phyloP scores from a whole-genome alignment of 2,113 vertebrate species.

The Cavia aperea region DNA sequence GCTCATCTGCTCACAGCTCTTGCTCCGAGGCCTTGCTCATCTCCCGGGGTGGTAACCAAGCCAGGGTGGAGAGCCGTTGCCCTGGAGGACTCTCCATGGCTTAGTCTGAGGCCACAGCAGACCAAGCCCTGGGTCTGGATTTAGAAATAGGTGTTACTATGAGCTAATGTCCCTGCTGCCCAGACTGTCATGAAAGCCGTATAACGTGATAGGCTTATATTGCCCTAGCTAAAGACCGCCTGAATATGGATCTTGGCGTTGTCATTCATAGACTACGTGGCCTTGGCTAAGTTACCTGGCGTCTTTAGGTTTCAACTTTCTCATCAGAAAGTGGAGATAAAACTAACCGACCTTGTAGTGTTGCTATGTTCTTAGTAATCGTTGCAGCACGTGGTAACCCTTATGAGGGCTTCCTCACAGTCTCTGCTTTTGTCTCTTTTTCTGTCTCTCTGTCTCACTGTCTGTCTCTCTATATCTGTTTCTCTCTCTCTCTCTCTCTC shows the following conservation, averaged over 20 bases:
- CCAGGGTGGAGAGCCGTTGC: neutral
- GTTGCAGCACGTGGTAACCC: neutral
- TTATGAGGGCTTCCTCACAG: neutral
- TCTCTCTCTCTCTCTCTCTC: neutral
- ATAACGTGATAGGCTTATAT: accelerated
- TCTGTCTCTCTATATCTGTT: neutral
- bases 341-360: neutral
- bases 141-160: neutral
- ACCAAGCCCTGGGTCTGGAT: neutral
- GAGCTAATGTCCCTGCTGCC: neutral
- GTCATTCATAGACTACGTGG: neutral
- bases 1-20: neutral
- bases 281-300: neutral
- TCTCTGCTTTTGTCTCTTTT: neutral
- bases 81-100: neutral
- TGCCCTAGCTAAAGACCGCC: neutral
- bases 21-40: neutral
- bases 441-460: neutral
- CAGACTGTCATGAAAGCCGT: neutral
- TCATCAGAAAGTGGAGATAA: conserved; percentile 24
- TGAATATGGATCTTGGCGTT: neutral
- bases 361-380: neutral
- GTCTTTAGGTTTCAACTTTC: neutral
- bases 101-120: neutral
- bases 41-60: neutral